Base-by-base conservation (phyloP, 1,140 invertebrate genomes). In the Idris sp. region DNA sequence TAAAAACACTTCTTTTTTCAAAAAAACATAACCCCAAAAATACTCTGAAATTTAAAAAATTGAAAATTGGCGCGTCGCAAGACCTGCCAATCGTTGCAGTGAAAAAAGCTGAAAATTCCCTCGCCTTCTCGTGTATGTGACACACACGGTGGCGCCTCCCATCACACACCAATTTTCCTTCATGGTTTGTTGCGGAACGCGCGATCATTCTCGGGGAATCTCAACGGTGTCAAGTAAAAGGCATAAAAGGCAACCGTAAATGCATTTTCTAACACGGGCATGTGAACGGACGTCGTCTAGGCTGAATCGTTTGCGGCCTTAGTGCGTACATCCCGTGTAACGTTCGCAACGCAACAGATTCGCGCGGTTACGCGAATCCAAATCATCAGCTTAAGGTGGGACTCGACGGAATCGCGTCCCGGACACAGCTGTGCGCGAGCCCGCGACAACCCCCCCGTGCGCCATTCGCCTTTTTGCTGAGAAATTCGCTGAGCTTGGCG, bases 181-280 rank as follows among this genome's bases (percentile, higher is more conserved):
- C 30, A 10, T 10, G 30, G 30, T 4, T 33, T 8, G 2, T 65
- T 54, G 25, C 40, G n/a, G 49, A 53, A 49, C 49, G 11, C 48
- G 33, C 15, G n/a, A 65, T 19, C 8, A 54, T 46, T 54, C 40
- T 53, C 30, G 49, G 41, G 41, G 28, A 46, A 44, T 65, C n/a
- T n/a, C 30, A 35, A 65, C 49, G 61, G 61, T 67, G 62, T 67
- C 51, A 67, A 67, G 67, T 54, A 48, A 61, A 64, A 72, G 49
- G 65, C 64, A 68, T 62, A 62, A 56, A 62, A 72, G 68, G 56
- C 41, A 51, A 58, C 51, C 53, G 30, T 59, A 73, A 73, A 64
- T 73, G 69, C 28, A 59, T 64, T 64, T 73, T 64, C 51, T 59
- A 64, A 73, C 59, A 62, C 69, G 59, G 53, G 69, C 69, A 73